Conservation (phyloP, 1,140 invertebrate species). For the Calliopsis andreniformis region DNA sequence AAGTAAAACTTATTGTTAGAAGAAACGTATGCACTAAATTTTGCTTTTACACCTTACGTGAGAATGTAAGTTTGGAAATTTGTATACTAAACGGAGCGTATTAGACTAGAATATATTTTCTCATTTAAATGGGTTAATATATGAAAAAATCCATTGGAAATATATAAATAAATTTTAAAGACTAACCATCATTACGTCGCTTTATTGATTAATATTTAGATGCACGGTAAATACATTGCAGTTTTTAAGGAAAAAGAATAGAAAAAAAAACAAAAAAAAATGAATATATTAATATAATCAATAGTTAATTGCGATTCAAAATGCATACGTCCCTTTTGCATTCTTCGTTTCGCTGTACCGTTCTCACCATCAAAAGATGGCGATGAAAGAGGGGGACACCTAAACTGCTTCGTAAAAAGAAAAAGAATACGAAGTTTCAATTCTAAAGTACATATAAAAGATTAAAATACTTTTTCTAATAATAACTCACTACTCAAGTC, state of each 20-base stretch:
- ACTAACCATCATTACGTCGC: neutral
- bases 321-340: slow-evolving; percentile 64
- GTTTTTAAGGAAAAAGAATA: neutral
- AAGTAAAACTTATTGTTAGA: slow-evolving; percentile 41
- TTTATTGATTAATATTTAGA: slow-evolving; percentile 39
- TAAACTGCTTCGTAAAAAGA: slow-evolving; percentile 8
- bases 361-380: neutral
- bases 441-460: slow-evolving; percentile 50
- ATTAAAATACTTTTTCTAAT: slow-evolving; percentile 58
- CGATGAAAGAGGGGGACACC: neutral
- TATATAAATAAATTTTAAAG: neutral
- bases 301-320: slow-evolving; percentile 3
- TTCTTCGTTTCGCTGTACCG: slow-evolving; percentile 2
- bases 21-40: slow-evolving; percentile 59
- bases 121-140: neutral
- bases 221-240: slow-evolving; percentile 18
- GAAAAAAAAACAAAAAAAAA: neutral
- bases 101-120: slow-evolving; percentile 28
- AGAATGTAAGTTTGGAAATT: neutral
- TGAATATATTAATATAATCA: slow-evolving; percentile 29
- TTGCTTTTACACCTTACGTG: neutral
- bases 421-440: slow-evolving; percentile 23
- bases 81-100: too few species aligned
- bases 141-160: neutral
- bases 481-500: slow-evolving; percentile 45